phyloP scores from a whole-genome alignment of 2,113 vertebrate species.

The Syngnathoides biaculeatus region DNA sequence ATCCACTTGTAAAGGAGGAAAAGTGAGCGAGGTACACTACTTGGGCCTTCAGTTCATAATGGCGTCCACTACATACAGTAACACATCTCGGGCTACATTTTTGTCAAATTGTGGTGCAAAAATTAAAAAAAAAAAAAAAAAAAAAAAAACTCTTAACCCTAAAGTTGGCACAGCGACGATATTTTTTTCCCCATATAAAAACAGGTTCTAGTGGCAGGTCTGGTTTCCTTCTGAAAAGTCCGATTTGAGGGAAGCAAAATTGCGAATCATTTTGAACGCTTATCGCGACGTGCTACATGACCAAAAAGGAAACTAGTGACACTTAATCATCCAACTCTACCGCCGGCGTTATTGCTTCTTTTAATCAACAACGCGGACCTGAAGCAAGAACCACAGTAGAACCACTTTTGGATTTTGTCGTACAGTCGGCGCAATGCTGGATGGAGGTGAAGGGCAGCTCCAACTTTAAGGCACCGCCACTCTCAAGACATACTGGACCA shows the following conservation, averaged over 20 bases:
- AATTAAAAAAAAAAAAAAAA: background rate
- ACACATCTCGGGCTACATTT: background rate
- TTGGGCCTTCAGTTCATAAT: background rate
- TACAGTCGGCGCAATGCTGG: conserved; percentile 68
- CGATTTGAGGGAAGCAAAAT: conserved; percentile 4
- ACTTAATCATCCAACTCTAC: no score
- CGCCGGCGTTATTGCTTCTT: conserved; percentile 85
- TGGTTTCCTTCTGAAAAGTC: conserved; percentile 2
- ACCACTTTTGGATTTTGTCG: conserved; percentile 49
- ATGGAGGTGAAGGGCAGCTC: conserved; percentile 74
- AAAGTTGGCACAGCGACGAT: background rate
- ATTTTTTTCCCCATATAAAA: background rate
- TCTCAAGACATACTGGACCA: conserved; percentile 59
- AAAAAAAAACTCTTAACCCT: background rate
- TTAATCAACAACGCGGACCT: conserved; percentile 58
- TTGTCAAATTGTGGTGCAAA: background rate
- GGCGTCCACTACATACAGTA: background rate
- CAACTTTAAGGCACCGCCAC: conserved; percentile 75
- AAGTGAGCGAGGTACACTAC: background rate
- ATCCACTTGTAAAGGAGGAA: background rate
- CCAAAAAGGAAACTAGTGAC: conserved; percentile 51
- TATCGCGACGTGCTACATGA: conserved; percentile 43
- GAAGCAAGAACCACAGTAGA: conserved; percentile 50
- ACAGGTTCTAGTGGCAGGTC: conserved; percentile 31
- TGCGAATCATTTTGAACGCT: conserved; percentile 37